Conservation (phyloP, 2,113 vertebrate species). For the Lophochroa leadbeateri region DNA sequence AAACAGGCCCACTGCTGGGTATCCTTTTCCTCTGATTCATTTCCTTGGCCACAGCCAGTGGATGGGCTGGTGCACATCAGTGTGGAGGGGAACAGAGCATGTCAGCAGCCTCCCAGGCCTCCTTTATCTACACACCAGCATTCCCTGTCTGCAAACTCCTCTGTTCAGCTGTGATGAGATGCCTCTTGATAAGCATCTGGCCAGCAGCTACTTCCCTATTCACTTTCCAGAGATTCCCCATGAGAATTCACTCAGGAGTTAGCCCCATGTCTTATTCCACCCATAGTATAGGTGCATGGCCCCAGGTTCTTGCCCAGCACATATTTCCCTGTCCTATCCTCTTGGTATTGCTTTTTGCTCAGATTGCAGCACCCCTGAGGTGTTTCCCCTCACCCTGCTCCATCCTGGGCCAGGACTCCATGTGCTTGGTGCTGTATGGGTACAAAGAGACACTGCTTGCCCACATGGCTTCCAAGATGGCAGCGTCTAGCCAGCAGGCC, state of each 20-base stretch:
- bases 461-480: background rate
- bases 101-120: background rate
- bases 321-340: background rate
- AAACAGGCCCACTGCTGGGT: background rate
- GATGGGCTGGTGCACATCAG: background rate
- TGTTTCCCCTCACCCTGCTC: background rate
- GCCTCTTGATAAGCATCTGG: background rate
- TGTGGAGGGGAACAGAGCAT: background rate
- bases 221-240: background rate
- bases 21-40: background rate
- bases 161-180: background rate
- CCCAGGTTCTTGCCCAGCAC: background rate
- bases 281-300: background rate
- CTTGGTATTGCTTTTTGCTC: background rate
- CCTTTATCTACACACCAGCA: background rate
- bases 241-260: background rate
- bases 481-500: background rate
- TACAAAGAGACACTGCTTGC: background rate
- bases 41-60: background rate
- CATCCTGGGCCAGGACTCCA: background rate
- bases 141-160: background rate
- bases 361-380: background rate
- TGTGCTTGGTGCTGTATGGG: background rate
- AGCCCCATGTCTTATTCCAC: background rate
- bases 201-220: background rate